phyloP scores from a whole-genome alignment of 1,140 invertebrate genomes.

The Drosophila sulfurigaster region DNA sequence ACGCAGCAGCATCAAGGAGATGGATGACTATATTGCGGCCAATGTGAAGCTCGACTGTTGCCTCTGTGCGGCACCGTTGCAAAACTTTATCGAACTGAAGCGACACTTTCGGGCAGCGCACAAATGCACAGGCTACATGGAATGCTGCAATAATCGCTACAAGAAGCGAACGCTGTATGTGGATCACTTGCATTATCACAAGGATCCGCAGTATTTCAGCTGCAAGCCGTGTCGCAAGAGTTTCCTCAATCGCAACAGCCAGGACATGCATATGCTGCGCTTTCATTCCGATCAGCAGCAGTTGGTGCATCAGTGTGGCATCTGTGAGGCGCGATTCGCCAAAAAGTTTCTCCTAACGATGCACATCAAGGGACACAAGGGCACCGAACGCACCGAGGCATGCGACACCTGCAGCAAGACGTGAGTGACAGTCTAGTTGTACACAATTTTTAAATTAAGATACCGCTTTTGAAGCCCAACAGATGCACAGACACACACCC shows the following conservation, averaged over 20 bases:
- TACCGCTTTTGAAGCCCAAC: no score
- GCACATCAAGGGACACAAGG: conserved; percentile 73
- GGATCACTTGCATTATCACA: conserved; percentile 76
- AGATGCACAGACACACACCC: neutral
- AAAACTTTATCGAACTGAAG: conserved; percentile 68
- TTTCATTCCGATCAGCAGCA: conserved; percentile 71
- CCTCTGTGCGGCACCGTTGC: conserved; percentile 55
- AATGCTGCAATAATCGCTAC: conserved; percentile 77
- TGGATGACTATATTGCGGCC: conserved; percentile 74
- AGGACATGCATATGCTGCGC: conserved; percentile 75
- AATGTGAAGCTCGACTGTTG: conserved; percentile 71
- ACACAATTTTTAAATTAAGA: neutral
- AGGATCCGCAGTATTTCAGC: conserved; percentile 73
- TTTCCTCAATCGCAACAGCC: conserved; percentile 74
- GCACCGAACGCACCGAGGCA: conserved; percentile 65
- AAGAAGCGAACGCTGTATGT: conserved; percentile 71
- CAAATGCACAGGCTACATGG: conserved; percentile 65
- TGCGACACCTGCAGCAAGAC: conserved; percentile 69
- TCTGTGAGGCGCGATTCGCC: conserved; percentile 72
- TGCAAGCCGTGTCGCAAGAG: conserved; percentile 64
- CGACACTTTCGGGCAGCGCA: conserved; percentile 67
- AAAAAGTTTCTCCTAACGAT: conserved; percentile 75
- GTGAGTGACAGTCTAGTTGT: conserved; percentile 40
- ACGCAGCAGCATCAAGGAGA: conserved; percentile 65
- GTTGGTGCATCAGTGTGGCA: conserved; percentile 66